These are phyloP conservation scores for Agrochola lychnidis DNA, from an alignment of 2,888 invertebrate species.

Conservation along the genomic window DNA sequence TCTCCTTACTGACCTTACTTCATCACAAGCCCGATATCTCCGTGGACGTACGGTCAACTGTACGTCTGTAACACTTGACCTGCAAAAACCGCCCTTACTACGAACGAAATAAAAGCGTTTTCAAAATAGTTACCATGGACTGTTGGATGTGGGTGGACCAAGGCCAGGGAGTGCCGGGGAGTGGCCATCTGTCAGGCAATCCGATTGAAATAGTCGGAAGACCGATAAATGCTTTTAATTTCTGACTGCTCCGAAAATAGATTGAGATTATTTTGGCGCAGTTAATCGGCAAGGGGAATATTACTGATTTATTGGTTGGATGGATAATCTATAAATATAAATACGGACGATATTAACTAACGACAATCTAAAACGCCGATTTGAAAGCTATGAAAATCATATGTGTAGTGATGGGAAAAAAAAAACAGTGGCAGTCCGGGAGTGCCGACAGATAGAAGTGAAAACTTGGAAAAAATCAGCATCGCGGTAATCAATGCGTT, in stretches of 20 bases:
- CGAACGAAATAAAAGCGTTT: not conserved
- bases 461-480: too few relatives aligned
- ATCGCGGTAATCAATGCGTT: too few relatives aligned
- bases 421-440: too few relatives aligned
- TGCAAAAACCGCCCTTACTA: slow-evolving; percentile 25
- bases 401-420: too few relatives aligned
- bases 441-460: too few relatives aligned
- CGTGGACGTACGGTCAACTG: slow-evolving; percentile 14
- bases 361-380: too few relatives aligned
- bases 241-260: slow-evolving; percentile 22
- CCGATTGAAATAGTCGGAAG: slow-evolving; percentile 53
- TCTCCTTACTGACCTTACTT: slow-evolving; percentile 38
- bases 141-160: slow-evolving; percentile 36
- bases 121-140: not conserved
- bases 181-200: slow-evolving; percentile 51
- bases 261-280: slow-evolving; percentile 3
- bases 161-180: slow-evolving; percentile 54
- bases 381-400: too few relatives aligned
- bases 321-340: too few relatives aligned
- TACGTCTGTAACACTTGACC: not conserved
- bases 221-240: slow-evolving; percentile 31
- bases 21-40: not conserved
- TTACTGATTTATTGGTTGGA: slow-evolving; percentile 9
- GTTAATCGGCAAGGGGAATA: slow-evolving; percentile 6
- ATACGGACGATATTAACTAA: too few relatives aligned